Evolutionary conservation across 2,797 vertebrate species (phyloP).

Genomic region (Potorous gilbertii): DNA sequence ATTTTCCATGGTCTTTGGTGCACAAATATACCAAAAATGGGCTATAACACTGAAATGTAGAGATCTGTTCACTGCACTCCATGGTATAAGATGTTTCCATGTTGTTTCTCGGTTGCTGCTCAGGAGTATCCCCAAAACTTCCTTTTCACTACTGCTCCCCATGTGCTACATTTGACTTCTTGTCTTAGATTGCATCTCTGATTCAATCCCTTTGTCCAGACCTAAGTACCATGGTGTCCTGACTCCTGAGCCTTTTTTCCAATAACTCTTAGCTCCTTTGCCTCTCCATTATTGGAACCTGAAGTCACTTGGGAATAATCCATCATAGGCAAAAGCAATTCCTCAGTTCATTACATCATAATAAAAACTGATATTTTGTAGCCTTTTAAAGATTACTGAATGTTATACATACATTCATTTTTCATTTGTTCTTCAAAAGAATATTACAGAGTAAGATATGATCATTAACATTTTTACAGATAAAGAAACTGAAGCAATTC

Average conservation of each 20-base stretch:
- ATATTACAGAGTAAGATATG: background rate
- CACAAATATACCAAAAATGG: background rate
- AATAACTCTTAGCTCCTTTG: background rate
- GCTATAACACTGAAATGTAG: background rate
- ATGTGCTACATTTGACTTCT: background rate
- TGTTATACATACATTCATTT: background rate
- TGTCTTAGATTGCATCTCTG: background rate
- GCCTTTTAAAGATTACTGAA: background rate
- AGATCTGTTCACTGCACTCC: background rate
- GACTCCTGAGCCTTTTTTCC: background rate
- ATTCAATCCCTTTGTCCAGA: background rate
- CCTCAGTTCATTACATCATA: background rate
- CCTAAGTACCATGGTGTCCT: background rate
- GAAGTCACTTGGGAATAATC: background rate
- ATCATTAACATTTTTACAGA: background rate
- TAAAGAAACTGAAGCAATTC: background rate
- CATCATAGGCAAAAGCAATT: background rate
- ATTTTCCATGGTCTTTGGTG: background rate
- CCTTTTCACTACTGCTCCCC: background rate
- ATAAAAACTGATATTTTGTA: background rate
- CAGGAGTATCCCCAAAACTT: background rate
- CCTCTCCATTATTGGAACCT: background rate
- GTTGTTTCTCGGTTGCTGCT: background rate
- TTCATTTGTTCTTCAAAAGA: background rate
- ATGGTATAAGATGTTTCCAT: background rate